Evolutionary conservation across 2,113 vertebrate genomes (phyloP).

Genomic region (Archocentrus centrarchus): DNA sequence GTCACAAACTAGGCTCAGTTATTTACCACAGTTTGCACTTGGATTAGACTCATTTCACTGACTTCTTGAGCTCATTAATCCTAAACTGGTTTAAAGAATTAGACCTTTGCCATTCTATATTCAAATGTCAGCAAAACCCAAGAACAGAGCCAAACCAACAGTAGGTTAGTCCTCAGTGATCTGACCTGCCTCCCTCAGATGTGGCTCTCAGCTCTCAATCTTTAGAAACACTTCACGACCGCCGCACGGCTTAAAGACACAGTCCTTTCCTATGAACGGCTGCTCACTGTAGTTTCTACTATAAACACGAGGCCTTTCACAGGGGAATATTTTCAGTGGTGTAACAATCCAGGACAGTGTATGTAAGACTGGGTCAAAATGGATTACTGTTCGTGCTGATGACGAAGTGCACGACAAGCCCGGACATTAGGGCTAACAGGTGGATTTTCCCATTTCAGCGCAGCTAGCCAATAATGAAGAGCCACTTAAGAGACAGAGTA

Average conservation of each 20-base stretch:
- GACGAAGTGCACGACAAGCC: background rate
- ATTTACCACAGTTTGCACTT: background rate
- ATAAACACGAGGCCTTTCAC: background rate
- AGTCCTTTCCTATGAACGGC: background rate
- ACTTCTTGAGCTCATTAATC: background rate
- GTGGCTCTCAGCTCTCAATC: background rate
- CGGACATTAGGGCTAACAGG: too few species aligned
- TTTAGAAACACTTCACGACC: background rate
- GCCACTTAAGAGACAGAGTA: too few species aligned
- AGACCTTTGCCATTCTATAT: background rate
- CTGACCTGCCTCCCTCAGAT: too few species aligned
- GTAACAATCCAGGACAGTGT: background rate
- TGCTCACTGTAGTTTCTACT: background rate
- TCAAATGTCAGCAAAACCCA: background rate
- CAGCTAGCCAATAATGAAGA: background rate
- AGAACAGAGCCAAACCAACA: background rate
- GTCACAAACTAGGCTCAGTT: too few species aligned
- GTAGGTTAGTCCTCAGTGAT: too few species aligned
- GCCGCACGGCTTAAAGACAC: background rate
- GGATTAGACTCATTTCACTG: background rate
- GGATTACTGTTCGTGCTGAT: background rate
- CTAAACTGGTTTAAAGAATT: background rate
- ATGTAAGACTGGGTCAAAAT: background rate
- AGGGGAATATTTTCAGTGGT: background rate
- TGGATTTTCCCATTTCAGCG: too few species aligned